phyloP scores from a whole-genome alignment of 1,140 invertebrate genomes.

The Polypedilum vanderplanki region DNA sequence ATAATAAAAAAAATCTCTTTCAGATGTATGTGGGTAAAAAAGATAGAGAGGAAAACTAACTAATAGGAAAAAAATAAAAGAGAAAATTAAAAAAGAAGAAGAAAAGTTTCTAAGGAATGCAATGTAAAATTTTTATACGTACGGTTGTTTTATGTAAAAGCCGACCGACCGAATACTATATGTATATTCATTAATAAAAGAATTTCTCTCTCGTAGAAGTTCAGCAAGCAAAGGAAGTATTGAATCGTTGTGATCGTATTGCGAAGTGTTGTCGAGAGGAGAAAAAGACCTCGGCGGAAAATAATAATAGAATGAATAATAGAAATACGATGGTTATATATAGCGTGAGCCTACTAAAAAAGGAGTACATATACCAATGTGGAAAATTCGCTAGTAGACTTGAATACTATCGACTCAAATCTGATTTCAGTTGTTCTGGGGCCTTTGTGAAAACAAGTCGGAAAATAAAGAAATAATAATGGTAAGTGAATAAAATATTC shows the following conservation, averaged over 20 bases:
- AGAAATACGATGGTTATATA: slow-evolving; percentile 12
- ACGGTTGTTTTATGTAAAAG: neutral
- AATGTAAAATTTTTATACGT: slow-evolving; percentile 13
- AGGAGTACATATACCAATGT: neutral
- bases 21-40: neutral
- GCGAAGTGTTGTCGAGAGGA: neutral
- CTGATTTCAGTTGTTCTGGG: slow-evolving; percentile 21
- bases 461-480: slow-evolving; percentile 27
- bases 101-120: neutral
- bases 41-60: neutral
- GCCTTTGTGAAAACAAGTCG: slow-evolving; percentile 28
- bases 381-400: slow-evolving; percentile 26
- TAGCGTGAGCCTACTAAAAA: slow-evolving; percentile 27
- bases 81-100: no score
- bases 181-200: slow-evolving; percentile 1
- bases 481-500: neutral
- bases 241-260: neutral
- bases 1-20: no score
- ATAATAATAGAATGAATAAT: slow-evolving; percentile 27
- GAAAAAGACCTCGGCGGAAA: slow-evolving; percentile 17
- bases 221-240: neutral
- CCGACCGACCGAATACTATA: no score
- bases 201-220: no score
- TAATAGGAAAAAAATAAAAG: neutral
- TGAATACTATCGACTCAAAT: neutral